phyloP scores from a whole-genome alignment of 2,113 vertebrate species.

The Onychorhynchus coronatus region DNA sequence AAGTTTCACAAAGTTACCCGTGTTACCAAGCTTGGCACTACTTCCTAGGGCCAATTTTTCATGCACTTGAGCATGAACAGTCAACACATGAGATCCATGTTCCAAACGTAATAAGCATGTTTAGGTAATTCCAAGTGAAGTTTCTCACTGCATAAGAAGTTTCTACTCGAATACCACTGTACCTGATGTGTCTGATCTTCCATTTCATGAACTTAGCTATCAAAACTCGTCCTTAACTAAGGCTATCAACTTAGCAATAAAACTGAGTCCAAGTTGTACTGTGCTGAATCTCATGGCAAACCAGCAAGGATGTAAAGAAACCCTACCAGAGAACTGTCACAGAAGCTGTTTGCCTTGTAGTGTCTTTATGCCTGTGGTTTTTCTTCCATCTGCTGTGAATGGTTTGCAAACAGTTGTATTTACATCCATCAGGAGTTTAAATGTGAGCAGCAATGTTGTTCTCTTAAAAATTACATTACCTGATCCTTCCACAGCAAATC shows the following conservation, averaged over 20 bases:
- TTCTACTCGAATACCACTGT: neutral
- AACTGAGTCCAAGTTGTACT: neutral
- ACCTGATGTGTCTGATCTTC: neutral
- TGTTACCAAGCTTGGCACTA: neutral
- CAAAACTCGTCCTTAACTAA: neutral
- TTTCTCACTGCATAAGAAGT: neutral
- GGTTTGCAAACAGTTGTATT: neutral
- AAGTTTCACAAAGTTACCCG: neutral
- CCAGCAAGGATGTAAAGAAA: neutral
- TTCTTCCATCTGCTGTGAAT: neutral
- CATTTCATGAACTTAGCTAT: neutral
- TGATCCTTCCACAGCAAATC: conserved; percentile 94
- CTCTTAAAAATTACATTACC: conserved; percentile 68
- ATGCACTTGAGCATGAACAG: neutral
- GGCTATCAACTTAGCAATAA: neutral
- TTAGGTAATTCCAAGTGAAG: neutral
- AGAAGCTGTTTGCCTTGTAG: neutral
- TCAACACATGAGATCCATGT: neutral
- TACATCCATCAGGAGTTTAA: neutral
- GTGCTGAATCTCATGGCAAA: neutral
- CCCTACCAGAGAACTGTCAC: neutral
- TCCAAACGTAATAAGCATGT: neutral
- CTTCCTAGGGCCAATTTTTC: neutral
- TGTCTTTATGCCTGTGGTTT: neutral
- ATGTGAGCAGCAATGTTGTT: neutral